These are phyloP conservation scores for Brachypalpus laphriformis DNA, from an alignment of 2,888 invertebrate genomes.

Conservation along the genomic window DNA sequence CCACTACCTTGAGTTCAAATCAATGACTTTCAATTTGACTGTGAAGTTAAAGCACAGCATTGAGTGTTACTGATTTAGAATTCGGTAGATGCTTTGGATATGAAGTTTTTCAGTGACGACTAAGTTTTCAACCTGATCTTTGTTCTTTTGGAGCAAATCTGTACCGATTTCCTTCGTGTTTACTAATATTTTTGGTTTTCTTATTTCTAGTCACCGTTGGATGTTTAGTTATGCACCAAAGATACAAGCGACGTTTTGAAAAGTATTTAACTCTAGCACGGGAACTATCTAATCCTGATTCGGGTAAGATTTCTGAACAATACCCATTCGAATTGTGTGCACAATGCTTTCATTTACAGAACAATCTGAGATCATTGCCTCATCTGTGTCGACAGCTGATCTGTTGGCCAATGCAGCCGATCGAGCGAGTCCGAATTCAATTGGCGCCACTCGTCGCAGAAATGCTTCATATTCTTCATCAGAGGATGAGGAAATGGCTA, in stretches of 20 bases:
- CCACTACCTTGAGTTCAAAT: constrained; percentile 29
- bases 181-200: neutral
- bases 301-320: constrained; percentile 76
- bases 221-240: constrained; percentile 91
- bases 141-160: neutral
- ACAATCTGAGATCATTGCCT: constrained; percentile 77
- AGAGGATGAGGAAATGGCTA: constrained; percentile 80
- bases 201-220: constrained; percentile 88
- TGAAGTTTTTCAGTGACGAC: constrained; percentile 78
- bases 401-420: constrained; percentile 78
- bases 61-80: neutral
- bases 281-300: constrained; percentile 84
- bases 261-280: constrained; percentile 86
- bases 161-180: neutral
- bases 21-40: neutral
- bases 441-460: constrained; percentile 76
- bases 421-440: constrained; percentile 50
- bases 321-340: neutral
- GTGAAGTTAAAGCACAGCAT: constrained; percentile 43
- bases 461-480: constrained; percentile 80
- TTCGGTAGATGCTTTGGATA: constrained; percentile 36
- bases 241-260: constrained; percentile 89
- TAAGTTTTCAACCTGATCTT: constrained; percentile 82
- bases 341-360: constrained; percentile 65
- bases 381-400: constrained; percentile 81